These are phyloP conservation scores for Athrips mouffetella DNA, from an alignment of 2,888 invertebrate species.

Conservation along the genomic window DNA sequence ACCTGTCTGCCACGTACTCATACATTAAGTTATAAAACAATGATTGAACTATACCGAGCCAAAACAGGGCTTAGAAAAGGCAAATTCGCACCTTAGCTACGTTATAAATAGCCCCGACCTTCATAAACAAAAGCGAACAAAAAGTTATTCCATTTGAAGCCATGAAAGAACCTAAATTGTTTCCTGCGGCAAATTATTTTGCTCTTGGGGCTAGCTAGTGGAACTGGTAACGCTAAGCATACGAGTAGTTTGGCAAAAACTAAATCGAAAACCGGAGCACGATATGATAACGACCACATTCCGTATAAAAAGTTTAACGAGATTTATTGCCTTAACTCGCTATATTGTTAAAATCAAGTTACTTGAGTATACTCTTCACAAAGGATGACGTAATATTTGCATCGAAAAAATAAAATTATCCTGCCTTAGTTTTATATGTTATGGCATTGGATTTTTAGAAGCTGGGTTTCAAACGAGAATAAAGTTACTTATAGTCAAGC, in stretches of 20 bases:
- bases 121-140: constrained; percentile 20
- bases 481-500: neutral
- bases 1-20: constrained; percentile 31
- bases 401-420: neutral
- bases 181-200: constrained; percentile 45
- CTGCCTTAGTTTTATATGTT: too few relatives aligned
- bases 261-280: neutral
- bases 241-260: neutral
- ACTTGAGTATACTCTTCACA: neutral
- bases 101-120: constrained; percentile 11
- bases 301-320: neutral
- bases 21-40: constrained; percentile 1
- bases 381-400: neutral
- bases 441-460: too few relatives aligned
- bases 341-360: neutral
- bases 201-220: constrained; percentile 30
- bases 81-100: constrained; percentile 5
- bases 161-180: constrained; percentile 27
- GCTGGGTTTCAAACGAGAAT: too few relatives aligned
- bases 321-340: neutral
- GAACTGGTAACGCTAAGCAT: too few relatives aligned
- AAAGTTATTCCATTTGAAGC: constrained; percentile 17
- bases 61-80: constrained; percentile 20
- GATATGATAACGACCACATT: neutral
- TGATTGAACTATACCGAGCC: constrained; percentile 40